Conservation (phyloP, 2,797 vertebrate genomes). For the Anableps anableps region DNA sequence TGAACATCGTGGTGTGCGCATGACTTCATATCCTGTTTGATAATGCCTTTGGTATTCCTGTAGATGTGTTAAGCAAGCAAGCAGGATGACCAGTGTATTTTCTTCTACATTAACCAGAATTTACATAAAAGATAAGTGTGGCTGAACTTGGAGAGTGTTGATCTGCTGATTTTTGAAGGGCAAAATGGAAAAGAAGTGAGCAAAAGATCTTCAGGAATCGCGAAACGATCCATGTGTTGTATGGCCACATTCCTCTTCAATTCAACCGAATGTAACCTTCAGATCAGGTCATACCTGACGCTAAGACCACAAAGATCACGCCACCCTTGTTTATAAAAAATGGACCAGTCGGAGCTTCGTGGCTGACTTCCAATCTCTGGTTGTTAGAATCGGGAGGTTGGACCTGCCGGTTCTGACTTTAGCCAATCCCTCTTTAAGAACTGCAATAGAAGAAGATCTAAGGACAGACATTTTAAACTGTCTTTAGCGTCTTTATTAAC, state of each 20-base stretch:
- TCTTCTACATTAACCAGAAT: neutral
- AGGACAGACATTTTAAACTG: neutral
- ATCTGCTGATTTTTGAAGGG: neutral
- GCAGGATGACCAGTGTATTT: neutral
- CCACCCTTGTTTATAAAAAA: neutral
- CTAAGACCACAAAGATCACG: neutral
- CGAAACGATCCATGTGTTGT: too few relatives aligned
- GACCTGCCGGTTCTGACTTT: neutral
- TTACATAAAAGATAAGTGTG: neutral
- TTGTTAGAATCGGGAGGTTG: neutral
- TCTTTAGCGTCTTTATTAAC: neutral
- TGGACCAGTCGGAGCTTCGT: neutral
- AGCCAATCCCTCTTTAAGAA: neutral
- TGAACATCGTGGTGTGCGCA: neutral
- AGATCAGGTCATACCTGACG: neutral
- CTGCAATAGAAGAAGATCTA: too few relatives aligned
- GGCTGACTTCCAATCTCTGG: neutral
- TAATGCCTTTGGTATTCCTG: neutral
- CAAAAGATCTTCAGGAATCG: neutral
- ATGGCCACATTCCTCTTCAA: neutral
- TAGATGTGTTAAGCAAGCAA: neutral
- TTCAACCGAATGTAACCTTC: neutral
- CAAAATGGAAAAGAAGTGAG: constrained; percentile 41
- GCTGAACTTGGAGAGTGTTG: neutral
- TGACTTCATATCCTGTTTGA: constrained; percentile 24